Base-by-base conservation (phyloP, 2,113 vertebrate species). In the Bos indicus region DNA sequence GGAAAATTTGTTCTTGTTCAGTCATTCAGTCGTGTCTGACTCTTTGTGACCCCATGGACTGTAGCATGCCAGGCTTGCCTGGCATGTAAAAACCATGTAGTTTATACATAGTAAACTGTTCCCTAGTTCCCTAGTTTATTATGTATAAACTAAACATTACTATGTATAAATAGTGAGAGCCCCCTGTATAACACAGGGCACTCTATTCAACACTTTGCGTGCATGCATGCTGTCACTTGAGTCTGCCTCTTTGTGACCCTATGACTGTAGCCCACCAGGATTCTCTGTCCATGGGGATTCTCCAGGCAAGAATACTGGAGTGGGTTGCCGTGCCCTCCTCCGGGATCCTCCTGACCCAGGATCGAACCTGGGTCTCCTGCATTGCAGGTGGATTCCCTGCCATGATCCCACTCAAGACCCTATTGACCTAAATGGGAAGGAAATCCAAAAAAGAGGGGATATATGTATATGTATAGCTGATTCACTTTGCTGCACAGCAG, bases 121-220 rank as follows among this genome's bases (percentile, higher is more conserved):
- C 11, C n/a, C n/a, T 71, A 71, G 67, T 40, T 23, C 19, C 5
- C n/a, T 74, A 74, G 5, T 40, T 40, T 74, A 13, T 74, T 74
- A 25, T 74, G 36, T 40, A 40, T 74, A 40, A 74, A 13, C 10
- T 40, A 40, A 74, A 13, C 67, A 3, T 74, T 40, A 74, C 36
- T 74, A 6, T 74, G 36, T 74, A 13, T 74, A 74, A 74, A 21
- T 74, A 25, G 36, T 74, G 67, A 74, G 67, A 40, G n/a, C 36
- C 9, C 40, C 5, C 5, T 40, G n/a, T 40, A 6, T 74, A 23
- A 74, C 67, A 25, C n/a, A 40, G 10, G 67, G 5, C 16, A 40
- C 2, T 74, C 67, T 40, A 6, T 23, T 74, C 36, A 74, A 13
- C n/a, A 13, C 19, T 71, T 12, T 13, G 67, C 1, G 0, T 74